Conservation (phyloP, 2,113 vertebrate genomes). For the Datnioides undecimradiatus region DNA sequence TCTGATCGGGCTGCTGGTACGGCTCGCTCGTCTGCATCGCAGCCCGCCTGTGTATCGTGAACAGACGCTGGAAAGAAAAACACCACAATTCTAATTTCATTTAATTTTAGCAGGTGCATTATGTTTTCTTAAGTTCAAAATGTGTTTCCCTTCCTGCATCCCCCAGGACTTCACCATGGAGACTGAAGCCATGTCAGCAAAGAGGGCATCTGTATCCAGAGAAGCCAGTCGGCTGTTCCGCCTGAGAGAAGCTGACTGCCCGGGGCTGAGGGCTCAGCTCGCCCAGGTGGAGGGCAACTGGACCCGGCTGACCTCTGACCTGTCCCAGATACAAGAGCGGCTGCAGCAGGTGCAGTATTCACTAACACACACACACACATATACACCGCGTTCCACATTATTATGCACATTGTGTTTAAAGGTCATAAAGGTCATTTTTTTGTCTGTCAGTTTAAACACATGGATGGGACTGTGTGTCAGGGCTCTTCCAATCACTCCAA, state of each 20-base stretch:
- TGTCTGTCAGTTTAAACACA: too few relatives aligned
- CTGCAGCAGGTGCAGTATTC: constrained; percentile 87
- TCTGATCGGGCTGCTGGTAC: constrained; percentile 89
- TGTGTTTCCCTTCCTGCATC: not conserved
- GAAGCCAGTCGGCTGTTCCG: constrained; percentile 86
- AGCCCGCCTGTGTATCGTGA: too few relatives aligned
- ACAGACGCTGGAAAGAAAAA: too few relatives aligned
- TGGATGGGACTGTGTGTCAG: too few relatives aligned
- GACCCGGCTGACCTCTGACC: constrained; percentile 85
- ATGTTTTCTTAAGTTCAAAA: too few relatives aligned
- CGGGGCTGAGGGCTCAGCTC: constrained; percentile 82
- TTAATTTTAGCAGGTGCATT: too few relatives aligned
- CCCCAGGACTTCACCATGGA: constrained; percentile 89
- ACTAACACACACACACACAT: too few relatives aligned
- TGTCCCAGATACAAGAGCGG: constrained; percentile 87
- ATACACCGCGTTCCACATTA: too few relatives aligned
- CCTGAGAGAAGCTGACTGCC: constrained; percentile 84
- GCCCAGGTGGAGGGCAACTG: constrained; percentile 87
- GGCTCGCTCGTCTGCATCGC: not conserved
- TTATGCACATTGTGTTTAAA: too few relatives aligned
- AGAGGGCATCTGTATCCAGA: constrained; percentile 84
- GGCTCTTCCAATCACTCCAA: too few relatives aligned
- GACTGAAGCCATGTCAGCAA: constrained; percentile 83
- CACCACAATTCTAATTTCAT: too few relatives aligned
- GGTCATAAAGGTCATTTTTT: too few relatives aligned